phyloP scores from a whole-genome alignment of 2,113 vertebrate genomes.

The Progne subis region DNA sequence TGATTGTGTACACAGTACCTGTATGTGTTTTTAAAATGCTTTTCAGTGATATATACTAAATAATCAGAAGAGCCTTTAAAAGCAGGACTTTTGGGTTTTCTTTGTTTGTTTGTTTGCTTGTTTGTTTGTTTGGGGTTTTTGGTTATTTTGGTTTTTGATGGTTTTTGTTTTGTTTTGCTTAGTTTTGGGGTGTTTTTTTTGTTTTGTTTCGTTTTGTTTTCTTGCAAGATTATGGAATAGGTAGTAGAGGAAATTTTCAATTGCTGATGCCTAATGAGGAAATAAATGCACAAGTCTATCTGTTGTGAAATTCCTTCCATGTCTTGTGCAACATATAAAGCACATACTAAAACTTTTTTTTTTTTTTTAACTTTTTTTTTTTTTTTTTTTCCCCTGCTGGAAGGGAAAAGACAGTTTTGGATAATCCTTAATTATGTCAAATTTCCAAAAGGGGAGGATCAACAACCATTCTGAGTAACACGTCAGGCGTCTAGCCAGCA shows the following conservation, averaged over 20 bases:
- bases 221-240: not conserved
- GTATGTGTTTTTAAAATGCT: not conserved
- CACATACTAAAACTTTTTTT: not conserved
- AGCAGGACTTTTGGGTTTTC: not conserved
- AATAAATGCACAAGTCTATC: not conserved
- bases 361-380: not conserved
- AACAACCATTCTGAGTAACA: not conserved
- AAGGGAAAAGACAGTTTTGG: not conserved
- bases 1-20: not conserved
- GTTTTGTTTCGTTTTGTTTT: not conserved
- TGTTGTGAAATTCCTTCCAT: not conserved
- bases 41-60: not conserved
- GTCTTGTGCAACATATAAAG: not conserved
- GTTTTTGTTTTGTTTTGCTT: not conserved
- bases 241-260: not conserved
- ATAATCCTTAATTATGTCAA: not conserved
- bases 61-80: not conserved
- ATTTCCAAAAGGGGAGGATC: not conserved
- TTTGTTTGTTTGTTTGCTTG: not conserved
- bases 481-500: not conserved
- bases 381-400: not conserved
- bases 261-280: not conserved
- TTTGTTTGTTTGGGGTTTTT: not conserved
- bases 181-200: not conserved
- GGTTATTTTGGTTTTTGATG: not conserved